Evolutionary conservation across 2,113 vertebrate genomes (phyloP).

Genomic region (Leucoraja erinaceus): DNA sequence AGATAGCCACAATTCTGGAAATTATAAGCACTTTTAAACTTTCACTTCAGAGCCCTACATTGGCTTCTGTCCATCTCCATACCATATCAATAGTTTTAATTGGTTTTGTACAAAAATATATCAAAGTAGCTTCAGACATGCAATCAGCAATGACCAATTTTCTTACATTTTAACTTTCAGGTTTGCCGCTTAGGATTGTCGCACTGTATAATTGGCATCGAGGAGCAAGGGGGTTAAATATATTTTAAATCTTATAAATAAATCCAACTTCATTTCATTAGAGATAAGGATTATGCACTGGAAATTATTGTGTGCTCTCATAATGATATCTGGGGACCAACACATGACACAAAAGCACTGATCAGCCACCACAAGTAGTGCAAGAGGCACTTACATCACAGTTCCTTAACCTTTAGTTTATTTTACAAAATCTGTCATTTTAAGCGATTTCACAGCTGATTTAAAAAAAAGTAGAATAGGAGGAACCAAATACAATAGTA

Average conservation of each 20-base stretch:
- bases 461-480: background rate
- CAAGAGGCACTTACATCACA: background rate
- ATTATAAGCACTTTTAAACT: background rate
- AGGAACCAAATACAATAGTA: background rate
- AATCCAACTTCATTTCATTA: background rate
- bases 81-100: background rate
- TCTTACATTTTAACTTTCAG: background rate
- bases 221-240: background rate
- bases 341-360: background rate
- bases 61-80: background rate
- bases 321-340: background rate
- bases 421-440: background rate
- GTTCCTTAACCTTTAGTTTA: background rate
- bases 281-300: background rate
- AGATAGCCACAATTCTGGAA: background rate
- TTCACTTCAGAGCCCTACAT: background rate
- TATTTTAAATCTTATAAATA: background rate
- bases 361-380: background rate
- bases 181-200: background rate
- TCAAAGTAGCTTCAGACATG: background rate
- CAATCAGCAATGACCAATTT: background rate
- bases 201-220: background rate
- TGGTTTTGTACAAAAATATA: background rate
- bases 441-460: background rate
- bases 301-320: background rate